A percentile compares a stretch with the other conserved stretches of the same genome.
These are phyloP conservation scores for Etheostoma nigrum DNA, from an alignment of 2,797 vertebrate species.

Conservation along the genomic window DNA sequence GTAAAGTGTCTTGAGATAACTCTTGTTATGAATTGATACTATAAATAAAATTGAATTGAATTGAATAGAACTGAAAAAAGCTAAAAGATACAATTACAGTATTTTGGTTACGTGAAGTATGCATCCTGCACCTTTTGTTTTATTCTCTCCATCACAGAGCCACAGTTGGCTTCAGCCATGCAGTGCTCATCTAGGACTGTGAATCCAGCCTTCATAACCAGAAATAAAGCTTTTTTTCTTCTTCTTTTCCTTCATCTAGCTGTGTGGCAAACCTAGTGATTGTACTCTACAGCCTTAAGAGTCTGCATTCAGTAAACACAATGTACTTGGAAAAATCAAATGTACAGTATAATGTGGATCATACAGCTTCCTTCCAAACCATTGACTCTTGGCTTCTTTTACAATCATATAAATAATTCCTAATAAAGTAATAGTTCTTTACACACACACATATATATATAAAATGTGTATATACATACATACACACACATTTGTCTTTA, in stretches of 20 bases:
- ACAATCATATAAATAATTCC: not conserved
- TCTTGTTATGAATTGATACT: no score
- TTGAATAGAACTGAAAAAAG: slow-evolving; percentile 28
- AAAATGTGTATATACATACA: no score
- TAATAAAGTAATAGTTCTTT: not conserved
- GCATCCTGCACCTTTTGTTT: slow-evolving; percentile 55
- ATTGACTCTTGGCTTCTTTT: slow-evolving; percentile 7
- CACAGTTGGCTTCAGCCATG: slow-evolving; percentile 19
- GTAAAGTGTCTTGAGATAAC: no score
- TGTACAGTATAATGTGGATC: not conserved
- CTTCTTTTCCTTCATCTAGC: slow-evolving; percentile 1
- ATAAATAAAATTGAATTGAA: no score
- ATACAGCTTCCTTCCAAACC: not conserved
- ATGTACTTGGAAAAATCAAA: not conserved
- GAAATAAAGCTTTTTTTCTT: slow-evolving; percentile 13
- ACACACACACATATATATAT: no score
- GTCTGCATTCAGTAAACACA: slow-evolving; percentile 27
- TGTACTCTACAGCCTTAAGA: not conserved
- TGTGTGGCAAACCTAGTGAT: slow-evolving; percentile 25
- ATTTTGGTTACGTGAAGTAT: slow-evolving; percentile 52
- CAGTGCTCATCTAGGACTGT: slow-evolving; percentile 35
- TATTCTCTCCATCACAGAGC: slow-evolving; percentile 35
- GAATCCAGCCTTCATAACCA: slow-evolving; percentile 30
- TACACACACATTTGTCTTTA: not conserved
- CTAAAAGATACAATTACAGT: slow-evolving; percentile 70